Evolutionary conservation across 2,113 vertebrate genomes (phyloP).

Genomic region (Mixornis gularis): DNA sequence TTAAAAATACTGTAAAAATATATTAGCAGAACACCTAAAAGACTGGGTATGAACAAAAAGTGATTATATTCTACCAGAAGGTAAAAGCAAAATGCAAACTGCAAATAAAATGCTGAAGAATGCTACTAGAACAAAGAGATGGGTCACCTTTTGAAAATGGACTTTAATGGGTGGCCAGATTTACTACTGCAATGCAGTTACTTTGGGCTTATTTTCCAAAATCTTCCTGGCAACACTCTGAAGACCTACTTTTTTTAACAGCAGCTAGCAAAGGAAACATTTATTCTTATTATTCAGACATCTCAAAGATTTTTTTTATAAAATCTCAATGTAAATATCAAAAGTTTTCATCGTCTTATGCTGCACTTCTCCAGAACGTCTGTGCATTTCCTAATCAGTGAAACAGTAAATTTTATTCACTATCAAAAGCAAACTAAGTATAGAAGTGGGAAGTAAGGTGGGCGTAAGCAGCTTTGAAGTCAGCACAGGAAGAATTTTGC

Average conservation of each 20-base stretch:
- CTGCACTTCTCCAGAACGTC: constrained; percentile 8
- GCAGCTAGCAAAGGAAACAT: constrained; percentile 9
- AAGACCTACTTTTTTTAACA: constrained; percentile 27
- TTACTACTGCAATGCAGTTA: neutral
- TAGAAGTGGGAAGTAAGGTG: constrained; percentile 41
- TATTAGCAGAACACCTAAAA: neutral
- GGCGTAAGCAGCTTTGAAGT: constrained; percentile 38
- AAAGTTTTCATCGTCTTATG: constrained; percentile 21
- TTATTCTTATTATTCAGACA: constrained; percentile 23
- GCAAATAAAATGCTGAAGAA: neutral
- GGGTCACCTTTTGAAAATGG: neutral
- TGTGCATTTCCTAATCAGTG: constrained; percentile 6
- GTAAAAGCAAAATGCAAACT: neutral
- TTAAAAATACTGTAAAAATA: neutral
- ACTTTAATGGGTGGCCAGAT: neutral
- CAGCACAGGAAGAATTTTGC: constrained; percentile 31
- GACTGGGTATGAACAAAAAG: neutral
- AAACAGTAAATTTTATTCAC: constrained; percentile 39
- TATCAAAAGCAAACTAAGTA: constrained; percentile 46
- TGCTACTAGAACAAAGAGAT: neutral
- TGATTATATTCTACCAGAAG: neutral
- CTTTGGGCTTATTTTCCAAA: constrained; percentile 1
- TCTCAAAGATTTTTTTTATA: constrained; percentile 32
- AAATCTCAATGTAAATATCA: constrained; percentile 44
- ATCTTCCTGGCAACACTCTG: constrained; percentile 8